Evolutionary conservation across 2,113 vertebrate species (phyloP).

Genomic region (Falcunculus frontatus): DNA sequence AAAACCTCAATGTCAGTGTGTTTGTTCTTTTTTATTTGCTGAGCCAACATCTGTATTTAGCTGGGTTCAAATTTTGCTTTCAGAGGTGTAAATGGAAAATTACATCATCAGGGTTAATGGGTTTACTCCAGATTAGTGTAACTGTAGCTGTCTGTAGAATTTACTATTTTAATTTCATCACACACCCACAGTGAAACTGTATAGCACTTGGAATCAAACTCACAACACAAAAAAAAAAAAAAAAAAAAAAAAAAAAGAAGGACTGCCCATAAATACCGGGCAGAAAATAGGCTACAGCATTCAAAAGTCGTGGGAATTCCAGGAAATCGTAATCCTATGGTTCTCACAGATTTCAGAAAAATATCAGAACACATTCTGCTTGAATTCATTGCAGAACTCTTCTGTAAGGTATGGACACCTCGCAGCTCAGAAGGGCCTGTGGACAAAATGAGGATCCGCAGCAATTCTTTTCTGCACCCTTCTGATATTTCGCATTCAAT

Average conservation of each 20-base stretch:
- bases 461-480: neutral
- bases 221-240: neutral
- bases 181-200: neutral
- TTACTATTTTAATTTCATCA: slow-evolving; percentile 18
- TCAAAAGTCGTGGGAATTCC: neutral
- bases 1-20: neutral
- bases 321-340: neutral
- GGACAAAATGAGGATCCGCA: neutral
- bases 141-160: neutral
- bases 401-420: neutral
- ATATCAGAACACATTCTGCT: neutral
- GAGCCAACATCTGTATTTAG: slow-evolving; percentile 27
- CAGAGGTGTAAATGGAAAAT: slow-evolving; percentile 42
- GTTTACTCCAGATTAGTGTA: slow-evolving; percentile 5
- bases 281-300: neutral
- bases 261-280: neutral
- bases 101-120: neutral
- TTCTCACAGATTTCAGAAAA: neutral
- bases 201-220: neutral
- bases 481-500: neutral
- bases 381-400: neutral
- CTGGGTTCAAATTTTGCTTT: slow-evolving; percentile 43
- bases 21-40: slow-evolving; percentile 13
- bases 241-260: neutral
- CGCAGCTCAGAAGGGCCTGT: neutral